A percentile compares a stretch with the other conserved stretches of the same genome.
These are phyloP conservation scores for Orthosia gracilis DNA, from an alignment of 2,888 invertebrate genomes.

Conservation along the genomic window DNA sequence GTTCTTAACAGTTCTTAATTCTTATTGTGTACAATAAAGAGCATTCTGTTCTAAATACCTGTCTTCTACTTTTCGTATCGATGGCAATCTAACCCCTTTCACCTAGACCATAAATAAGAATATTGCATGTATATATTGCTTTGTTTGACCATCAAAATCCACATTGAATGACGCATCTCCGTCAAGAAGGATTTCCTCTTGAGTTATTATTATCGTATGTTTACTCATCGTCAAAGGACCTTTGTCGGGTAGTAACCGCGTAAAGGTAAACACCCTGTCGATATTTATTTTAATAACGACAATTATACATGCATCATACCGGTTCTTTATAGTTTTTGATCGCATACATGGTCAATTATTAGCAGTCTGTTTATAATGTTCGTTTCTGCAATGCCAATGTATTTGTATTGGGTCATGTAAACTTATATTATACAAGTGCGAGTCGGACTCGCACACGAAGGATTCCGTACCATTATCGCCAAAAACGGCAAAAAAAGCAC, in stretches of 20 bases:
- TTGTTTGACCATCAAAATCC: background rate
- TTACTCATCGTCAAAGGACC: constrained; percentile 10
- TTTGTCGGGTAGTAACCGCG: constrained; percentile 7
- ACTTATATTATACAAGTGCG: no score
- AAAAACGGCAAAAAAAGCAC: no score
- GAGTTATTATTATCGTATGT: constrained; percentile 23
- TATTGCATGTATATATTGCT: background rate
- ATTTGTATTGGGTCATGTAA: background rate
- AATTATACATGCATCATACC: constrained; percentile 1
- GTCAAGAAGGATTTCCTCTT: constrained; percentile 18
- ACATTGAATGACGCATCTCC: constrained; percentile 8
- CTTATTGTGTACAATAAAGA: no score
- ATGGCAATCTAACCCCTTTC: background rate
- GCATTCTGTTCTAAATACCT: no score
- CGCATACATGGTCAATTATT: background rate
- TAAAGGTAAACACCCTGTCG: constrained; percentile 3
- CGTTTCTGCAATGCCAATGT: background rate
- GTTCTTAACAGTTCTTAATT: no score
- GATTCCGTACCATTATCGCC: no score
- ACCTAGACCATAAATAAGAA: no score
- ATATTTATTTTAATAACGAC: background rate
- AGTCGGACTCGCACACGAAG: no score
- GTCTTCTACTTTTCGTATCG: background rate
- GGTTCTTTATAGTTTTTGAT: constrained; percentile 2
- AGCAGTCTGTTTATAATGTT: background rate